Conservation (phyloP, 2,888 invertebrate species). For the Lepeophtheirus nordmannii region DNA sequence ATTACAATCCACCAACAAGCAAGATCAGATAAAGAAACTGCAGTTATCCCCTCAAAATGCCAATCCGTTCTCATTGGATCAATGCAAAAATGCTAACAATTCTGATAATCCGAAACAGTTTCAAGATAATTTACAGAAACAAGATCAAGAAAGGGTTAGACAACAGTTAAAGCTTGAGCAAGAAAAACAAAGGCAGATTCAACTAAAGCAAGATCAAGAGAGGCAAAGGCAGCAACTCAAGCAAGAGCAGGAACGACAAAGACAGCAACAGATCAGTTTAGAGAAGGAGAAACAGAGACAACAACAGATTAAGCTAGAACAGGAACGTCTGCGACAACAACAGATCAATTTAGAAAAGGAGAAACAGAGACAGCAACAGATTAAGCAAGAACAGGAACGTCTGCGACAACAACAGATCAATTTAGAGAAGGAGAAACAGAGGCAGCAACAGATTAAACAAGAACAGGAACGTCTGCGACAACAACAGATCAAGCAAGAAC, state of each 20-base stretch:
- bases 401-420: not conserved
- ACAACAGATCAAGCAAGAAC: not conserved
- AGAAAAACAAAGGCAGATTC: not conserved
- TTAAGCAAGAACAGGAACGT: conserved; percentile 6
- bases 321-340: not conserved
- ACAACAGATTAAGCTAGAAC: conserved; percentile 3
- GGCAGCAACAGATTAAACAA: not conserved
- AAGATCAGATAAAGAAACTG: too few relatives aligned
- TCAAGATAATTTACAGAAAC: not conserved
- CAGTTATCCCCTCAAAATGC: too few relatives aligned
- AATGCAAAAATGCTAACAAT: not conserved
- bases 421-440: not conserved
- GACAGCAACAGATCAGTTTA: not conserved
- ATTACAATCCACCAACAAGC: too few relatives aligned
- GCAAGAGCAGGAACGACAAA: not conserved
- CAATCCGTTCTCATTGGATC: conserved; percentile 1
- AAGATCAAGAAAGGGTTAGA: not conserved
- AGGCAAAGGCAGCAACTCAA: too few relatives aligned
- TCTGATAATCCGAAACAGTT: not conserved
- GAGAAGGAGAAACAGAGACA: not conserved
- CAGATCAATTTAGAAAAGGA: not conserved
- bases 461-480: not conserved
- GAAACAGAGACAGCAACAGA: not conserved
- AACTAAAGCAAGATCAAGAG: too few relatives aligned
- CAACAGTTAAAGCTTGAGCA: not conserved